phyloP scores from a whole-genome alignment of 1,140 invertebrate species.

The Drosophila fuyamai region DNA sequence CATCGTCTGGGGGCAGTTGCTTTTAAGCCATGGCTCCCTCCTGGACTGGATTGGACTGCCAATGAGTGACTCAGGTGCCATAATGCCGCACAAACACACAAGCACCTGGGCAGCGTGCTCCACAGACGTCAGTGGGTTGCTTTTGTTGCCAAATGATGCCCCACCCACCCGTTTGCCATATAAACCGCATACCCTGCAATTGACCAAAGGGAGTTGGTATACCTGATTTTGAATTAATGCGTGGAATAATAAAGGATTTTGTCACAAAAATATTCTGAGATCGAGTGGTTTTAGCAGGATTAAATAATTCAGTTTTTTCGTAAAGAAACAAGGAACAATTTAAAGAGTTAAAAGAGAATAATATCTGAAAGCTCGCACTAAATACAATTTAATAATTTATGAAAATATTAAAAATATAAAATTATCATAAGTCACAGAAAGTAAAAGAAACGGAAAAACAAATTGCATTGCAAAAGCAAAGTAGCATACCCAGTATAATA shows the following conservation, averaged over 20 bases:
- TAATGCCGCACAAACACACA: slow-evolving; percentile 2
- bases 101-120: not conserved
- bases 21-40: slow-evolving; percentile 52
- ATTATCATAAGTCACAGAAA: too few relatives aligned
- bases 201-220: not conserved
- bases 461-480: not conserved
- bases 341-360: too few relatives aligned
- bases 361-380: too few relatives aligned
- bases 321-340: too few relatives aligned
- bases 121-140: slow-evolving; percentile 16
- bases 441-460: not conserved
- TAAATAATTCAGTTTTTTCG: too few relatives aligned
- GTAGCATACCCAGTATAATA: not conserved
- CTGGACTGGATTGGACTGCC: slow-evolving; percentile 17
- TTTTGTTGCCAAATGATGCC: slow-evolving; percentile 17
- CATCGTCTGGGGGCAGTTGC: slow-evolving; percentile 15
- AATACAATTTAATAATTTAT: too few relatives aligned
- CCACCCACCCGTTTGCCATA: slow-evolving; percentile 25
- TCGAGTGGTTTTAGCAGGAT: too few relatives aligned
- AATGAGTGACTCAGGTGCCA: slow-evolving; percentile 37
- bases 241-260: too few relatives aligned
- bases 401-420: too few relatives aligned
- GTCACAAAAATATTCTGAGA: too few relatives aligned
- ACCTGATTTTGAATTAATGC: too few relatives aligned
- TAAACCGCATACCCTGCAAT: slow-evolving; percentile 38